A percentile compares a stretch with the other conserved stretches of the same genome.
Evolutionary conservation across 2,113 vertebrate species (phyloP).

Genomic region (Struthidea cinerea): DNA sequence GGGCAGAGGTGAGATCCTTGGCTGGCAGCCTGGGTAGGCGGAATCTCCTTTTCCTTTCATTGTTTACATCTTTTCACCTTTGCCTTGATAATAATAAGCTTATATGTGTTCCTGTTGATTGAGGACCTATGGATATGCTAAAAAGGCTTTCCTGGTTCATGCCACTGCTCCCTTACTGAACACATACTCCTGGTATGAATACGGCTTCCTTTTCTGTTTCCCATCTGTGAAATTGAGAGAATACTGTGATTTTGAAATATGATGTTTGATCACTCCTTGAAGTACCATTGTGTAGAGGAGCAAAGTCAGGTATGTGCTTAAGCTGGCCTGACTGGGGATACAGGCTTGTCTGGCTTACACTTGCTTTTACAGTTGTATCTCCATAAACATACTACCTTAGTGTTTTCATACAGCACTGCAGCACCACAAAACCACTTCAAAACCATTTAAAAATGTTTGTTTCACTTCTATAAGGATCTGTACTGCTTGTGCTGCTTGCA

Average conservation of each 20-base stretch:
- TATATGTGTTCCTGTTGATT: background rate
- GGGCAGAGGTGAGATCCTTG: background rate
- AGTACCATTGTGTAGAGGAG: background rate
- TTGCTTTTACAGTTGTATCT: background rate
- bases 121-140: background rate
- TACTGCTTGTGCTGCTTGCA: background rate
- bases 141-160: background rate
- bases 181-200: background rate
- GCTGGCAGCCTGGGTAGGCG: background rate
- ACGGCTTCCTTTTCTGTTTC: background rate
- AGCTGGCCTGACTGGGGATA: background rate
- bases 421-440: background rate
- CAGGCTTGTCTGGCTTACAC: background rate
- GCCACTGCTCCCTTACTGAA: background rate
- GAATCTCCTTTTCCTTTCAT: background rate
- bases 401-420: background rate
- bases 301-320: background rate
- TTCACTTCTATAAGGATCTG: background rate
- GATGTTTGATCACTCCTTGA: background rate
- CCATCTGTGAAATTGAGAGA: background rate
- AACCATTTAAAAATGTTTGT: background rate
- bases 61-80: background rate
- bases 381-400: background rate
- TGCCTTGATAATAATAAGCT: background rate
- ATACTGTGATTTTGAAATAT: background rate